phyloP scores from a whole-genome alignment of 2,113 vertebrate genomes.

The Sarotherodon lohbergeri region DNA sequence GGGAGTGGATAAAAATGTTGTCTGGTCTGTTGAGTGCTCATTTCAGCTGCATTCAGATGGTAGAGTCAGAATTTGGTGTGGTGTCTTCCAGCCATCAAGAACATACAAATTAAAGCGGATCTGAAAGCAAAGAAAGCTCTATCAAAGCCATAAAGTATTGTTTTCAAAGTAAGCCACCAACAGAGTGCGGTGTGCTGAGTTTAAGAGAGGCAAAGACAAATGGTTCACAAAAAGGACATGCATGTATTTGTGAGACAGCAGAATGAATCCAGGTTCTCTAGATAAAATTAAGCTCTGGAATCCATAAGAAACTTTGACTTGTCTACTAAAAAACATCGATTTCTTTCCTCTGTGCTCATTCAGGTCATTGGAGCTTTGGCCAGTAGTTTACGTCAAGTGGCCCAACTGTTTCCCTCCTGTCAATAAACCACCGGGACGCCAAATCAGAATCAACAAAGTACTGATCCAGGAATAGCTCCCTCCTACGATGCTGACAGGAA shows the following conservation, averaged over 20 bases:
- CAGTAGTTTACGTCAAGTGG: background rate
- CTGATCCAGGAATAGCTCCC: constrained; percentile 30
- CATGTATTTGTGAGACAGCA: background rate
- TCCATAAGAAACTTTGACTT: background rate
- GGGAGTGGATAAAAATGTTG: background rate
- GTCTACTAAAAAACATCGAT: background rate
- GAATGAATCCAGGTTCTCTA: background rate
- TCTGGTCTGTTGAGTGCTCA: too few relatives aligned
- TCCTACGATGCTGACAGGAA: constrained; percentile 19
- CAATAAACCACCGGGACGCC: constrained; percentile 17
- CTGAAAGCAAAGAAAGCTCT: background rate
- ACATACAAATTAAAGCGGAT: background rate
- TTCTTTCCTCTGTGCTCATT: background rate
- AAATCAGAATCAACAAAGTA: background rate
- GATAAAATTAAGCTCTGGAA: background rate
- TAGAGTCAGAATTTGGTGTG: background rate
- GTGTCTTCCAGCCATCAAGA: background rate
- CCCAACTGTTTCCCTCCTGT: background rate
- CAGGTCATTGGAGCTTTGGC: background rate
- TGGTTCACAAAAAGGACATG: background rate
- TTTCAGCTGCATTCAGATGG: background rate
- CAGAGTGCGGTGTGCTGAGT: background rate
- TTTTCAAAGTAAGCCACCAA: background rate
- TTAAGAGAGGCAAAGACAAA: background rate
- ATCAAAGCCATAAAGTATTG: background rate